These are phyloP conservation scores for Didymodactylos carnosus DNA, from an alignment of 2,888 invertebrate genomes.

Conservation along the genomic window DNA sequence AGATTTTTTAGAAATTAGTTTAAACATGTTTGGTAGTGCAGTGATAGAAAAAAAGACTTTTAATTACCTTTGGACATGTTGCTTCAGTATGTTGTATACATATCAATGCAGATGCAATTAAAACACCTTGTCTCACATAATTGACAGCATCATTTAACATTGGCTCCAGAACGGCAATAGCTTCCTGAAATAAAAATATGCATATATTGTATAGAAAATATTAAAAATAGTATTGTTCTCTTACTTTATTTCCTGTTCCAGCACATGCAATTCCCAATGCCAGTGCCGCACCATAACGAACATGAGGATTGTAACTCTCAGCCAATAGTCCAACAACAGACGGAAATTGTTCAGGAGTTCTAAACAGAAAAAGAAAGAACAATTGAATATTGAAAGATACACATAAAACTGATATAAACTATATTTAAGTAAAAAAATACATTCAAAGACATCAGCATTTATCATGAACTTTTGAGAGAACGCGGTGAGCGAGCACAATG, in stretches of 20 bases:
- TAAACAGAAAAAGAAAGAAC: too few relatives aligned
- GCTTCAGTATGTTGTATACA: conserved; percentile 89
- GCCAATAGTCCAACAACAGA: conserved; percentile 86
- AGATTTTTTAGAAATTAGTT: too few relatives aligned
- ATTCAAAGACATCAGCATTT: too few relatives aligned
- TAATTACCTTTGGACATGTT: conserved; percentile 57
- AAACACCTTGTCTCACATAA: conserved; percentile 76
- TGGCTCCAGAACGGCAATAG: conserved; percentile 78
- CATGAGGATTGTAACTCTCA: conserved; percentile 96
- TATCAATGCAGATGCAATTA: conserved; percentile 86
- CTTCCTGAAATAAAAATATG: conserved; percentile 42
- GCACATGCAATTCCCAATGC: conserved; percentile 95
- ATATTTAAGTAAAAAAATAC: too few relatives aligned
- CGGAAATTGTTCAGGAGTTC: conserved; percentile 78
- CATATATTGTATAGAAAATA: conserved; percentile 30
- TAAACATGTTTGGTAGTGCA: too few relatives aligned
- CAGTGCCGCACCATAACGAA: conserved; percentile 96
- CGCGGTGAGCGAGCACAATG: too few relatives aligned
- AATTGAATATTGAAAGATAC: too few relatives aligned
- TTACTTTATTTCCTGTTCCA: conserved; percentile 64
- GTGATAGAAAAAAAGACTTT: background rate
- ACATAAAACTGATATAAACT: too few relatives aligned
- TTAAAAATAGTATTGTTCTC: too few relatives aligned
- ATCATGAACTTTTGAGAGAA: too few relatives aligned
- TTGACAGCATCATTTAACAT: conserved; percentile 97